Conservation (phyloP, 2,888 invertebrate species). For the Poecilobothrus nobilitatus region DNA sequence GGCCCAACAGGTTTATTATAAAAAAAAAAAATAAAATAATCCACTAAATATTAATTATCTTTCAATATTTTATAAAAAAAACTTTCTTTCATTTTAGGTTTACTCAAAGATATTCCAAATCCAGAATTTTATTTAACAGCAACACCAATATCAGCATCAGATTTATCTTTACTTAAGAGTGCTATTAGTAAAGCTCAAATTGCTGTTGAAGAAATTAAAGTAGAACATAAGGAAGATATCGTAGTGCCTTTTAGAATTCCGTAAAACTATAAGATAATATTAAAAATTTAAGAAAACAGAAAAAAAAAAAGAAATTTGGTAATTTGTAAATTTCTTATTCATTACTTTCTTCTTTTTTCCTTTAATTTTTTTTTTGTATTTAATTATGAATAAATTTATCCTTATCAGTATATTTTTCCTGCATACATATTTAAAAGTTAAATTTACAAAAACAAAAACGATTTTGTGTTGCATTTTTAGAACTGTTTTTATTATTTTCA, state of each 20-base stretch:
- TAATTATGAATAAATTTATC: no score
- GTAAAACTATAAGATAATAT: constrained; percentile 38
- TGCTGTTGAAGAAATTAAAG: constrained; percentile 69
- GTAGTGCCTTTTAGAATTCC: constrained; percentile 81
- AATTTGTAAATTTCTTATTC: background rate
- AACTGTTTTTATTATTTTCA: no score
- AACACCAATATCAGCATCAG: constrained; percentile 53
- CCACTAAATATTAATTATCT: no score
- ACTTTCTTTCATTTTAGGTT: constrained; percentile 32
- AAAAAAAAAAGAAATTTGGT: no score
- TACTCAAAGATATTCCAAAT: constrained; percentile 65
- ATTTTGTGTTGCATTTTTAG: no score
- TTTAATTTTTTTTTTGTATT: no score
- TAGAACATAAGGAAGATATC: constrained; percentile 81
- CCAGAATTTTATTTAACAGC: constrained; percentile 60
- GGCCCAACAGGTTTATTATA: constrained; percentile 30
- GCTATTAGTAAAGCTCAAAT: constrained; percentile 60
- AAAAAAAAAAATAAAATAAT: no score
- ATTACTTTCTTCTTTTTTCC: background rate
- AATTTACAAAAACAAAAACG: no score
- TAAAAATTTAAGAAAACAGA: background rate
- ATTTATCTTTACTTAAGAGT: constrained; percentile 62
- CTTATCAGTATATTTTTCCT: no score
- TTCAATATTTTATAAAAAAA: background rate
- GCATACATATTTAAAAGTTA: no score